A percentile compares a stretch with the other conserved stretches of the same genome.
phyloP scores from a whole-genome alignment of 2,888 invertebrate genomes.

The Drosophila borborema region DNA sequence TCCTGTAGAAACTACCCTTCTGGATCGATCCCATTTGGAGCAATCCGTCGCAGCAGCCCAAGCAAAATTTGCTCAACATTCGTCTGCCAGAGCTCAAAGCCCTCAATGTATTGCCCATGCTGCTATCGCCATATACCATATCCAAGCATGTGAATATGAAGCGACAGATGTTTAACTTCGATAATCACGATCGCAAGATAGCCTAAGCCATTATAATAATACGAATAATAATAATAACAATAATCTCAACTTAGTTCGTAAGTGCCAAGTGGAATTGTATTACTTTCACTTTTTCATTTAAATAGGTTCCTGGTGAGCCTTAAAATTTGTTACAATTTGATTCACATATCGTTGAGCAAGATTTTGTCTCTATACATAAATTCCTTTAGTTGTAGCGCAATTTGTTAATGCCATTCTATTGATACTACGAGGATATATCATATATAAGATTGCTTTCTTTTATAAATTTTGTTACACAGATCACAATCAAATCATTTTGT shows the following conservation, averaged over 20 bases:
- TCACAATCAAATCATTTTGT: constrained; percentile 41
- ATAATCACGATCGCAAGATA: constrained; percentile 83
- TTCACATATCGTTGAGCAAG: constrained; percentile 19
- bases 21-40: constrained; percentile 85
- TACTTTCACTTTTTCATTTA: neutral
- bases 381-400: constrained; percentile 14
- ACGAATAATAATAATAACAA: neutral
- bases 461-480: constrained; percentile 53
- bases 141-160: constrained; percentile 84
- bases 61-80: constrained; percentile 76
- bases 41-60: constrained; percentile 59
- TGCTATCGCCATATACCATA: constrained; percentile 83
- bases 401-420: constrained; percentile 26
- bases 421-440: constrained; percentile 19
- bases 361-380: constrained; percentile 3
- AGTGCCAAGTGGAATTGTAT: neutral
- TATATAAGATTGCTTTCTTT: constrained; percentile 34
- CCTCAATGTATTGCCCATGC: constrained; percentile 79
- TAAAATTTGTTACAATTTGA: constrained; percentile 32
- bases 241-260: constrained; percentile 1
- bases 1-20: constrained; percentile 82
- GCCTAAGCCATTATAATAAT: constrained; percentile 54
- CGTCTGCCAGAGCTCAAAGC: constrained; percentile 82
- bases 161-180: constrained; percentile 82
- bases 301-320: constrained; percentile 38